Conservation (phyloP, 2,797 vertebrate species). For the Lemur catta region DNA sequence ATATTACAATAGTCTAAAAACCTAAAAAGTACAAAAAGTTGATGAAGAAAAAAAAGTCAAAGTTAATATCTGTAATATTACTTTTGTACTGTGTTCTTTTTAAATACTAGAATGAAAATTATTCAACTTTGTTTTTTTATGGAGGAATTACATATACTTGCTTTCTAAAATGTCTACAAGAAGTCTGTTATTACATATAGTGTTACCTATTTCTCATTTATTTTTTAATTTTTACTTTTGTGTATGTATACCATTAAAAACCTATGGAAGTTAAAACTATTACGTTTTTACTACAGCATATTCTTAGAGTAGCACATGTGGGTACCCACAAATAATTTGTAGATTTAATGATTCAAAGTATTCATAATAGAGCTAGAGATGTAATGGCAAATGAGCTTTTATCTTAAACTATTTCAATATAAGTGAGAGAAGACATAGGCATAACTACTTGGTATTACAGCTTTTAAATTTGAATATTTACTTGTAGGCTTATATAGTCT, state of each 20-base stretch:
- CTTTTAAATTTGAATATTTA: slow-evolving; percentile 9
- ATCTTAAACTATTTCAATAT: background rate
- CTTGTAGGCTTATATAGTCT: background rate
- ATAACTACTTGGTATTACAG: background rate
- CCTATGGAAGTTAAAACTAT: background rate
- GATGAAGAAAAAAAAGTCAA: background rate
- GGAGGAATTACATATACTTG: background rate
- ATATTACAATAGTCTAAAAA: background rate
- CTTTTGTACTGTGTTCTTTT: background rate
- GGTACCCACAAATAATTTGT: background rate
- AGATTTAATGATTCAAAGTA: background rate
- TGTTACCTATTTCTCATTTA: background rate
- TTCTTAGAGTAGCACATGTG: background rate
- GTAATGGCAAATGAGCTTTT: background rate
- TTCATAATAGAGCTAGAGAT: background rate
- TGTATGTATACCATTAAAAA: background rate
- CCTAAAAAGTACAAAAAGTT: background rate
- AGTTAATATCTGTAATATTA: background rate
- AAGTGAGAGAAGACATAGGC: background rate
- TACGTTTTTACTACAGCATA: background rate
- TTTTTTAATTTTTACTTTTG: background rate
- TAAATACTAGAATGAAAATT: background rate
- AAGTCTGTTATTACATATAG: background rate
- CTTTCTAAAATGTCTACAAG: background rate
- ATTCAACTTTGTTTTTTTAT: background rate